Evolutionary conservation across 2,888 invertebrate species (phyloP).

Genomic region (Myopa testacea): DNA sequence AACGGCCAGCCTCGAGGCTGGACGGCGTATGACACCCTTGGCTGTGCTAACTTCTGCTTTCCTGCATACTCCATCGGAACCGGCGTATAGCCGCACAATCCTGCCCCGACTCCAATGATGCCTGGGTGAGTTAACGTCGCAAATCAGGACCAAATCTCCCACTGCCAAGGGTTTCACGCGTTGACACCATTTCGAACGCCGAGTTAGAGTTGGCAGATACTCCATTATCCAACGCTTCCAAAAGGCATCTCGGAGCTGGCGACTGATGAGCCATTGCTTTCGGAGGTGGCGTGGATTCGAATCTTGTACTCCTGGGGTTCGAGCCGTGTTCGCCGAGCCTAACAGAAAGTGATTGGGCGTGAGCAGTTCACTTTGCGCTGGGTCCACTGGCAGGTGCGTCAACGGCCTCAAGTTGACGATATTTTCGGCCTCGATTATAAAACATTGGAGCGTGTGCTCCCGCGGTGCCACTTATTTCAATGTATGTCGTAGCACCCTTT

Average conservation of each 20-base stretch:
- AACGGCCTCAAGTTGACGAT: neutral
- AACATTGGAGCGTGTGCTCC: neutral
- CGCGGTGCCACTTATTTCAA: neutral
- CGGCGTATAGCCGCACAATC: no score
- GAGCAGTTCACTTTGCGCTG: neutral
- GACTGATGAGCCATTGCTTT: slow-evolving; percentile 6
- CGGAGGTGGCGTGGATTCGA: neutral
- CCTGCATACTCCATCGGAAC: no score
- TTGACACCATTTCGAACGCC: no score
- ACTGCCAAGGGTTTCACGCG: no score
- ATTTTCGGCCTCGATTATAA: slow-evolving; percentile 1
- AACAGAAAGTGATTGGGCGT: slow-evolving; percentile 2
- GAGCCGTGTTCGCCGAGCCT: neutral
- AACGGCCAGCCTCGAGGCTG: no score
- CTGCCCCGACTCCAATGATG: no score
- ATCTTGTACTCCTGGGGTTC: neutral
- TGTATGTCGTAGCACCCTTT: neutral
- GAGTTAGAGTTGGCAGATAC: no score
- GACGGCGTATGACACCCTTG: no score
- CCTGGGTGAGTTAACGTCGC: no score
- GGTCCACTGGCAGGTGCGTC: neutral
- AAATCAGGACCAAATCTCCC: no score
- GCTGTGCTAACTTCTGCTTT: no score
- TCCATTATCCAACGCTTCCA: no score
- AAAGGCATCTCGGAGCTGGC: neutral